These are phyloP conservation scores for Heliopora coerulea DNA, from an alignment of 92 coral and sea anemone species.

Conservation along the genomic window DNA sequence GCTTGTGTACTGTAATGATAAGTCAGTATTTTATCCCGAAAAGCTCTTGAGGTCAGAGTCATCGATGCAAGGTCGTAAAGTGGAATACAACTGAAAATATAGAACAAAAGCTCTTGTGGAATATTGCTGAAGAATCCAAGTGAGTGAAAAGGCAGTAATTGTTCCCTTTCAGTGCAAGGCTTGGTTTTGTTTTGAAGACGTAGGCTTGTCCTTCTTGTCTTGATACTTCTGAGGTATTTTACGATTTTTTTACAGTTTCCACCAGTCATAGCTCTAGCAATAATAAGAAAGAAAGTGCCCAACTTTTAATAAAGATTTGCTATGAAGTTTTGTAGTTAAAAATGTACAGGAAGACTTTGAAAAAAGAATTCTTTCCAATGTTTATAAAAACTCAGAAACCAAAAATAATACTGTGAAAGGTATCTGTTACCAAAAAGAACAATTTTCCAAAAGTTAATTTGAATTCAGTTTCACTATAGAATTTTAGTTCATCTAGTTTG, in stretches of 20 bases:
- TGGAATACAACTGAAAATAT: constrained; percentile 63
- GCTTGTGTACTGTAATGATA: constrained; percentile 79
- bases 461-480: too few species aligned
- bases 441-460: too few species aligned
- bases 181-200: constrained; percentile 47
- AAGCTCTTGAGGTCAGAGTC: constrained; percentile 68
- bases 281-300: too few species aligned
- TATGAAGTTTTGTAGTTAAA: too few species aligned
- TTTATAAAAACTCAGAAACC: too few species aligned
- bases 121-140: constrained; percentile 67
- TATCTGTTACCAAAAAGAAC: too few species aligned
- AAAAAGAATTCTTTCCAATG: too few species aligned
- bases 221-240: constrained; percentile 79
- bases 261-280: constrained; percentile 1
- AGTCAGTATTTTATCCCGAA: constrained; percentile 68
- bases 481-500: too few species aligned
- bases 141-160: constrained; percentile 28
- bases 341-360: too few species aligned
- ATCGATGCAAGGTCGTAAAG: constrained; percentile 75
- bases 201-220: constrained; percentile 54
- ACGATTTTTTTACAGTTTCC: constrained; percentile 27
- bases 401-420: too few species aligned
- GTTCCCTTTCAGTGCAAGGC: constrained; percentile 13
- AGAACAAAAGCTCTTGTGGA: constrained; percentile 79
- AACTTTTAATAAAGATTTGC: too few species aligned